Evolutionary conservation across 2,888 invertebrate genomes (phyloP).

Genomic region (Stomorhina lunata): DNA sequence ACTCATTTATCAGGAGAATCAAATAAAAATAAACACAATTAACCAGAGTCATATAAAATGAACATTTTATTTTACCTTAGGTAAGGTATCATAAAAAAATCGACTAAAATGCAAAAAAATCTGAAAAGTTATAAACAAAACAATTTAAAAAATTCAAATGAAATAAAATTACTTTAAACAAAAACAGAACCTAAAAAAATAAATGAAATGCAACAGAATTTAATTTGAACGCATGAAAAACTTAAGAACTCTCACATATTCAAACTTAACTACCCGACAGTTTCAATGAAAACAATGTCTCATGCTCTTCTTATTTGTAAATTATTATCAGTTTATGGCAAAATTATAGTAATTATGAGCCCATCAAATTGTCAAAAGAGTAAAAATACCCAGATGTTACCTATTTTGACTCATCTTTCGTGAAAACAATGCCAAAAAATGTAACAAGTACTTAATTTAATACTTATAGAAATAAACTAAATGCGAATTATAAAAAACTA

Average conservation of each 20-base stretch:
- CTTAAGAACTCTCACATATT: background rate
- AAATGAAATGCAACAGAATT: slow-evolving; percentile 10
- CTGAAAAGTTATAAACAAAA: slow-evolving; percentile 10
- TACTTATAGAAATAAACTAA: too few species aligned
- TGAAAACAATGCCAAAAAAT: too few species aligned
- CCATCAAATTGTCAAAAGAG: too few species aligned
- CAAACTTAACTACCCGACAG: background rate
- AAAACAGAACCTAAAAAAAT: background rate
- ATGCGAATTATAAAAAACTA: too few species aligned
- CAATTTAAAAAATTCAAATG: slow-evolving; percentile 17
- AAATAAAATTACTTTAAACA: background rate
- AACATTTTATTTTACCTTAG: background rate
- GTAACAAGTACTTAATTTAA: too few species aligned
- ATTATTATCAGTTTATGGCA: too few species aligned
- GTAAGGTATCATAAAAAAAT: background rate
- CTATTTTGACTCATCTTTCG: too few species aligned
- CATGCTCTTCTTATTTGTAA: too few species aligned
- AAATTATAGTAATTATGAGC: too few species aligned
- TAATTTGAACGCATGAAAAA: slow-evolving; percentile 50
- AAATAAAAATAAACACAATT: slow-evolving; percentile 4
- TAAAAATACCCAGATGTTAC: too few species aligned
- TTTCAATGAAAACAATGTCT: too few species aligned
- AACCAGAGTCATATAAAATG: background rate
- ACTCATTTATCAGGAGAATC: background rate
- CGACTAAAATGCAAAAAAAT: background rate